These are phyloP conservation scores for Leptoclinus maculatus DNA, from an alignment of 2,797 vertebrate genomes.

Conservation along the genomic window DNA sequence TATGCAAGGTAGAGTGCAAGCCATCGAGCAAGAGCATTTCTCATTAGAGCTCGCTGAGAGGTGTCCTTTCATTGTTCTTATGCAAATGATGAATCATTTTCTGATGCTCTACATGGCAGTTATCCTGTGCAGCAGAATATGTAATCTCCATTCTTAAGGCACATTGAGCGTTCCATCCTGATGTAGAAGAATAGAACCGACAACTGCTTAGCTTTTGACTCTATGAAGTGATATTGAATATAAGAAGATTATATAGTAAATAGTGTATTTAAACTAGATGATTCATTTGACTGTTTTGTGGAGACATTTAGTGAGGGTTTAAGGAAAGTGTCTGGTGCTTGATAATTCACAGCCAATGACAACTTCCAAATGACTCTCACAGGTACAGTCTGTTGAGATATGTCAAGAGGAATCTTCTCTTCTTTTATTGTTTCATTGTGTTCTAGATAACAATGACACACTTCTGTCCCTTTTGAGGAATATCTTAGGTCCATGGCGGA, in stretches of 20 bases:
- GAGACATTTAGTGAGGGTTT: not conserved
- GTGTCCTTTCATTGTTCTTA: constrained; percentile 57
- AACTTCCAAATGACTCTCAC: not conserved
- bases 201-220: not conserved
- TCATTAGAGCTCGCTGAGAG: constrained; percentile 59
- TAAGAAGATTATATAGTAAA: no score
- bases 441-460: not conserved
- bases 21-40: constrained; percentile 54
- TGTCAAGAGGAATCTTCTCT: not conserved
- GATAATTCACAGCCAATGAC: not conserved
- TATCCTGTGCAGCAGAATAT: constrained; percentile 38
- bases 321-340: not conserved
- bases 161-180: not conserved
- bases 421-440: not conserved
- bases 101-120: constrained; percentile 37
- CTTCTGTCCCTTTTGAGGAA: not conserved
- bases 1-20: constrained; percentile 43
- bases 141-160: constrained; percentile 18
- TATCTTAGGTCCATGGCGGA: not conserved
- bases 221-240: not conserved
- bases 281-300: not conserved
- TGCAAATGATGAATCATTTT: constrained; percentile 56
- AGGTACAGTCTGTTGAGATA: not conserved
- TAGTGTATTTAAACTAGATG: not conserved
- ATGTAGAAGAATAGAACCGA: not conserved